Evolutionary conservation across 2,113 vertebrate species (phyloP).

Genomic region (Phoxinus phoxinus): DNA sequence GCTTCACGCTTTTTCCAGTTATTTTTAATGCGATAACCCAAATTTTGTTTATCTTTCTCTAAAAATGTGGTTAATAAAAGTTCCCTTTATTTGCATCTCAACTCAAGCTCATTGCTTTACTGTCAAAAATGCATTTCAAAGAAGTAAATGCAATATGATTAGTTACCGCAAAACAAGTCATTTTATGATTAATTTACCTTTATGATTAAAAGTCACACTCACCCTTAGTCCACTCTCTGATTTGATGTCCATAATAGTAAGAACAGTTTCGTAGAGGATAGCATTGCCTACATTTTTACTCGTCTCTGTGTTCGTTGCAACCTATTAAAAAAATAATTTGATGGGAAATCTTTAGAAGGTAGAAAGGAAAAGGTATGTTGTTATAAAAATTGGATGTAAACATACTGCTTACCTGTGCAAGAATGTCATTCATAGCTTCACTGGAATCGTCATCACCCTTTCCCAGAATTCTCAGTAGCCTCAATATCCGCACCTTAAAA

Average conservation of each 20-base stretch:
- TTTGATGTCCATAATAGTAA: slow-evolving; percentile 99
- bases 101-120: too few species aligned
- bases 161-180: too few species aligned
- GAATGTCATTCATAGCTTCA: slow-evolving; percentile 99
- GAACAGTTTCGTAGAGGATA: slow-evolving; percentile 97
- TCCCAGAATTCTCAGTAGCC: slow-evolving; percentile 96
- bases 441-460: slow-evolving; percentile 97
- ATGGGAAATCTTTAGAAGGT: neutral
- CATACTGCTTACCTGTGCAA: slow-evolving; percentile 88
- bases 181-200: too few species aligned
- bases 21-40: too few species aligned
- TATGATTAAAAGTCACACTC: slow-evolving; percentile 65
- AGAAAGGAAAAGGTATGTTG: neutral
- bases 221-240: slow-evolving; percentile 97
- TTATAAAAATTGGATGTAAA: neutral
- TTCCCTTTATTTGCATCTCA: too few species aligned
- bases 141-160: too few species aligned
- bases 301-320: slow-evolving; percentile 98
- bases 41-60: too few species aligned
- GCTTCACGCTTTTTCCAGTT: too few species aligned
- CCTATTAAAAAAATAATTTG: slow-evolving; percentile 72
- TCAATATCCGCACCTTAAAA: slow-evolving; percentile 93
- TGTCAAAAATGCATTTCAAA: too few species aligned
- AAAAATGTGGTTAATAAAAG: too few species aligned
- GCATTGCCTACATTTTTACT: slow-evolving; percentile 99